Evolutionary conservation across 2,113 vertebrate species (phyloP), one percentile per base, ranked within the genome.

Genomic region (Podocnemis expansa): DNA sequence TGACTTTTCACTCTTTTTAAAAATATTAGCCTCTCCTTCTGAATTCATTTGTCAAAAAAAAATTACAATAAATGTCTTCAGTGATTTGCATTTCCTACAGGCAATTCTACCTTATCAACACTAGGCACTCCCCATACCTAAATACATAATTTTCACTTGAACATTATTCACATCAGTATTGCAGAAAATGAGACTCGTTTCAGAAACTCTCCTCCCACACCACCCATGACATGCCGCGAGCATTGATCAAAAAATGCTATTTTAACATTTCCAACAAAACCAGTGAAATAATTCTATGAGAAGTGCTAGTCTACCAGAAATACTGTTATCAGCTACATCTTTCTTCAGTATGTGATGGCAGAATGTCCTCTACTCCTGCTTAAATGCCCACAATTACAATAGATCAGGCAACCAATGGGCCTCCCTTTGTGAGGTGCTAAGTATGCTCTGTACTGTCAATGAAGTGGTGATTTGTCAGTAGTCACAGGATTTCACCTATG

Each of bases 71-170:
- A 82, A 87, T 87, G 86, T 91, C 45, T 90, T 94, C 60, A 88
- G 83, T 89, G 79, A 91, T 91, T 76, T 93, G 47, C 38, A 52
- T 70, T 93, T 96, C 52, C 82, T 82, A 85, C 17, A 83, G 70
- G 55, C 60, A 83, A 47, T 85, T 91, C 85, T 85, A 89, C 85
- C 41, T 70, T 70, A 85, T 91, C 91, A 96, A 91, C 90, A 41
- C 88, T 81, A 93, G 70, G 84, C 70, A 93, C 75, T n/a, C 86
- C 89, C 43, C 60, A 31, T 84, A 80, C 8, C 67, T 75, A 86
- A 95, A 92, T 41, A 84, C 29, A 2, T 82, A 95, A 95, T 96
- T 95, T 96, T 83, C 88, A 91, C 86, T 89, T 85, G 87, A 94
- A 89, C 34, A 81, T 89, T 27, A 60, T 89, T 90, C 86, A 70